Percentiles rank a stretch among this genome's conserved stretches.
Evolutionary conservation across 2,888 invertebrate genomes (phyloP).

Genomic region (Cremastinae sp.): DNA sequence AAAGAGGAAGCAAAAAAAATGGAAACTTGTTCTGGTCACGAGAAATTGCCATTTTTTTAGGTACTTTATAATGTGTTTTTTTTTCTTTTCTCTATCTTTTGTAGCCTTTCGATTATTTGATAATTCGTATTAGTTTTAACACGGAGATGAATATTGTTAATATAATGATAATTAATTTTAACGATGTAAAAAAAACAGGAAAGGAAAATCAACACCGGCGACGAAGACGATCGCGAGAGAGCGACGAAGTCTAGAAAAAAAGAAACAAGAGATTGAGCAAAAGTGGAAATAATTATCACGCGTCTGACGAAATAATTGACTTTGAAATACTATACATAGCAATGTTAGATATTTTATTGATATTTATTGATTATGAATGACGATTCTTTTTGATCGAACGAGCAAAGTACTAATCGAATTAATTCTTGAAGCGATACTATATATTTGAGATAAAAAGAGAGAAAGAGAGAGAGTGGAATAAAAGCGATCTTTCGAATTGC

Average conservation of each 20-base stretch:
- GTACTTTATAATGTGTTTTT: slow-evolving; percentile 68
- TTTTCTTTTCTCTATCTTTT: slow-evolving; percentile 58
- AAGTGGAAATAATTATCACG: slow-evolving; percentile 65
- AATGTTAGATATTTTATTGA: slow-evolving; percentile 79
- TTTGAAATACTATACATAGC: slow-evolving; percentile 73
- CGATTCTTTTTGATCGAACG: slow-evolving; percentile 64
- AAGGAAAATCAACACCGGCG: not conserved
- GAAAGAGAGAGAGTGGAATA: slow-evolving; percentile 27
- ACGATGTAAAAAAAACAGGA: slow-evolving; percentile 70
- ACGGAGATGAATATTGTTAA: slow-evolving; percentile 76
- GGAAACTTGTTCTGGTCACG: slow-evolving; percentile 79
- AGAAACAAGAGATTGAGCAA: slow-evolving; percentile 12
- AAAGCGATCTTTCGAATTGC: slow-evolving; percentile 8
- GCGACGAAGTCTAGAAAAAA: slow-evolving; percentile 53
- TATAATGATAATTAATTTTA: slow-evolving; percentile 77
- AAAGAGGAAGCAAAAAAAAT: slow-evolving; percentile 64
- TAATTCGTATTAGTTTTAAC: slow-evolving; percentile 69
- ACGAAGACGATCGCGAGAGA: not conserved
- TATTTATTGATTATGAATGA: slow-evolving; percentile 76
- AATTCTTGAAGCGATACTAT: slow-evolving; percentile 41
- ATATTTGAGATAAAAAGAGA: slow-evolving; percentile 36
- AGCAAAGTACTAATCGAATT: slow-evolving; percentile 65
- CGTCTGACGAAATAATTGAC: slow-evolving; percentile 73
- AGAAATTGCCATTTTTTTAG: slow-evolving; percentile 79
- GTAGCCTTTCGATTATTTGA: slow-evolving; percentile 45